These are phyloP conservation scores for Acropora tenuis DNA, from an alignment of 64 coral and sea anemone genomes.

Conservation along the genomic window DNA sequence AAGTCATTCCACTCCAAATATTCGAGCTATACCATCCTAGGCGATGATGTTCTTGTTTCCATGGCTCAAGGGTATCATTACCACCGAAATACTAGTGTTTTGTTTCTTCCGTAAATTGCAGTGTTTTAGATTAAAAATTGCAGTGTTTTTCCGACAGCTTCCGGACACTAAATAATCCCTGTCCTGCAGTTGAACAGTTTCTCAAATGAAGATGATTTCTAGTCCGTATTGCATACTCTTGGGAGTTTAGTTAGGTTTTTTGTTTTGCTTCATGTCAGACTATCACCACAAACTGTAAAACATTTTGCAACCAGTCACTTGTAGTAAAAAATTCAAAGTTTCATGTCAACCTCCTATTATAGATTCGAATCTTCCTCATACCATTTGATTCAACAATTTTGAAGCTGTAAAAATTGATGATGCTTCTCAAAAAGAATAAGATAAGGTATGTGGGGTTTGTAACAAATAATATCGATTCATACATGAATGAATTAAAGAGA, in stretches of 20 bases:
- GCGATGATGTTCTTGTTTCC: neutral
- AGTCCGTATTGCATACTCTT: neutral
- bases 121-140: neutral
- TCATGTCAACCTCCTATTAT: neutral
- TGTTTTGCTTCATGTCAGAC: neutral
- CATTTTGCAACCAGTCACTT: neutral
- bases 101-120: neutral
- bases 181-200: neutral
- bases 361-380: neutral
- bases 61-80: neutral
- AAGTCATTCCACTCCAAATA: neutral
- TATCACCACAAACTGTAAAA: neutral
- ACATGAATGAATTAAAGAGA: neutral
- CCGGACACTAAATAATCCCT: neutral
- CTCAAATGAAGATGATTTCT: neutral
- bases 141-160: neutral
- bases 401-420: neutral
- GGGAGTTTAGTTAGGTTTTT: neutral
- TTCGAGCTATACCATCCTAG: neutral
- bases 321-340: neutral
- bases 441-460: neutral
- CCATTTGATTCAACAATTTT: neutral
- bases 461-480: neutral
- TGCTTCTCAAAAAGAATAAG: neutral
- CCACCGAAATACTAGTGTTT: neutral